Conservation (phyloP, 2,797 vertebrate genomes). For the Enteromius afrohamiltoni region DNA sequence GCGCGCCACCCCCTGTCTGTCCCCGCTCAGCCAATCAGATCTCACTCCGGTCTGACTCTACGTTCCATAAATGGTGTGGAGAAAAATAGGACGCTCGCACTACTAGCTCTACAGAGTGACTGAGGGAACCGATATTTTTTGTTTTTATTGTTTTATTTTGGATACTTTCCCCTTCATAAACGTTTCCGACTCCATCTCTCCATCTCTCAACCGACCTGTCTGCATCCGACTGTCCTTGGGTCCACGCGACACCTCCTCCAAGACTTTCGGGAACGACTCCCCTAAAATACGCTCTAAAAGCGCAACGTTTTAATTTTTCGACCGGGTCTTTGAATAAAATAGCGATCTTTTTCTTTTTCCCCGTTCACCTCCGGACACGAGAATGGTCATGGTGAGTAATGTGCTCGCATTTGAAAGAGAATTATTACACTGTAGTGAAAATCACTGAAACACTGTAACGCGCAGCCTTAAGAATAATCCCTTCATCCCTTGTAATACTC, state of each 20-base stretch:
- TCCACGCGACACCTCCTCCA: slow-evolving; percentile 51
- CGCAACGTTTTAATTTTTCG: slow-evolving; percentile 32
- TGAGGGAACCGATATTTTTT: slow-evolving; percentile 65
- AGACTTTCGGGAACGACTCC: slow-evolving; percentile 42
- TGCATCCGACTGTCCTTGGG: slow-evolving; percentile 59
- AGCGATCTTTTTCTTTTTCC: slow-evolving; percentile 16
- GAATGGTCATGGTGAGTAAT: slow-evolving; percentile 99
- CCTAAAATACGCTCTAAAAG: background rate
- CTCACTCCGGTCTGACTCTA: slow-evolving; percentile 82
- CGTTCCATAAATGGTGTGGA: slow-evolving; percentile 84
- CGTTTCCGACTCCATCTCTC: slow-evolving; percentile 45
- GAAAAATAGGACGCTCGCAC: slow-evolving; percentile 80
- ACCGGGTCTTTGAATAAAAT: slow-evolving; percentile 19
- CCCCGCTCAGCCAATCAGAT: slow-evolving; percentile 85
- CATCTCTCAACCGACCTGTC: slow-evolving; percentile 52
- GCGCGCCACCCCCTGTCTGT: slow-evolving; percentile 67
- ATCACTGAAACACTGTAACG: slow-evolving; percentile 24
- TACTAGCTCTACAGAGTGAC: slow-evolving; percentile 70
- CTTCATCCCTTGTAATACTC: slow-evolving; percentile 11
- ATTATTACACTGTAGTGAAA: slow-evolving; percentile 15
- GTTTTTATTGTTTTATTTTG: slow-evolving; percentile 52
- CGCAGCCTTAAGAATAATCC: slow-evolving; percentile 1
- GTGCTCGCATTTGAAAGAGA: slow-evolving; percentile 50
- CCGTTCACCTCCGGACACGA: slow-evolving; percentile 72
- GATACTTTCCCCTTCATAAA: slow-evolving; percentile 19